phyloP scores from a whole-genome alignment of 1,140 invertebrate species.

The Drosophila nigromelanica region DNA sequence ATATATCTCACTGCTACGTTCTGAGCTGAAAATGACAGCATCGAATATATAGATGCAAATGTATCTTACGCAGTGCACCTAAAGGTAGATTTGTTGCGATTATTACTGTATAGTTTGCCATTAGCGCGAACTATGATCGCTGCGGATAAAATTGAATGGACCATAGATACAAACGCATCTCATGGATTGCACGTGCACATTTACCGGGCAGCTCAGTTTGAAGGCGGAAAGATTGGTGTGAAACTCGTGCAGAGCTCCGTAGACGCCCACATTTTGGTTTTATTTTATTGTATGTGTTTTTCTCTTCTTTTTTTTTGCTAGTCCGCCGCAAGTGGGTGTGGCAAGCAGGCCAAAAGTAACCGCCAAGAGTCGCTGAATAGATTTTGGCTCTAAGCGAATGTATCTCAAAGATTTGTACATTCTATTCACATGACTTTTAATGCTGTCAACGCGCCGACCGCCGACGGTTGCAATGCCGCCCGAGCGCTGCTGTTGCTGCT shows the following conservation, averaged over 20 bases:
- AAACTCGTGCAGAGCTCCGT: constrained; percentile 36
- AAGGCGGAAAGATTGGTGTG: constrained; percentile 18
- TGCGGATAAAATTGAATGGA: background rate
- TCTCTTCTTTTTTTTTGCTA: background rate
- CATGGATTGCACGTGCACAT: background rate
- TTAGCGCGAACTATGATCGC: background rate
- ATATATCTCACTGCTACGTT: too few relatives aligned
- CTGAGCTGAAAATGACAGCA: too few relatives aligned
- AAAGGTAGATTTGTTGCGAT: background rate
- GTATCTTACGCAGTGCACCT: background rate
- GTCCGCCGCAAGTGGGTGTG: constrained; percentile 42
- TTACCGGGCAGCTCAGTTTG: background rate
- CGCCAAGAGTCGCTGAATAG: constrained; percentile 12
- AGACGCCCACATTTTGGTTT: constrained; percentile 36
- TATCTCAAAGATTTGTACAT: constrained; percentile 1
- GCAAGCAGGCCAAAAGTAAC: constrained; percentile 32
- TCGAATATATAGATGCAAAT: background rate
- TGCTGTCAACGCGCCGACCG: constrained; percentile 74
- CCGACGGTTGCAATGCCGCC: constrained; percentile 34
- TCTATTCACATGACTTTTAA: constrained; percentile 59
- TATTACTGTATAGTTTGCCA: background rate
- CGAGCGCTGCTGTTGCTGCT: constrained; percentile 17
- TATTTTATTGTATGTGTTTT: background rate
- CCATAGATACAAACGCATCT: constrained; percentile 20
- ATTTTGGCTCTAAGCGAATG: constrained; percentile 3